Conservation (phyloP, 2,888 invertebrate species). For the Watsonalla binaria region DNA sequence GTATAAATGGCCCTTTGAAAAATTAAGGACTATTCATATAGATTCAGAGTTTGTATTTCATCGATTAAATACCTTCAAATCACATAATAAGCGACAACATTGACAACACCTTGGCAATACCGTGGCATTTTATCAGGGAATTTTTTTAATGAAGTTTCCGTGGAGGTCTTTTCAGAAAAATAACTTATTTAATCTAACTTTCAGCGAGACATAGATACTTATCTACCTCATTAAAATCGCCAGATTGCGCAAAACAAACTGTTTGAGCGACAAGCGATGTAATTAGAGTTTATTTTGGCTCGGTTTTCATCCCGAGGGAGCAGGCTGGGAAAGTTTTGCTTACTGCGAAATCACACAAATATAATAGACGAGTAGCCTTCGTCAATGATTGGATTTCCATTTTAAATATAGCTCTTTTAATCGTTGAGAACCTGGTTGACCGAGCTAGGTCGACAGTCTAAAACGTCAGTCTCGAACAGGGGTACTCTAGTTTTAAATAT, state of each 20-base stretch:
- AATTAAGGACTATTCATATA: background rate
- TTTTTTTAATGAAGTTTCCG: conserved; percentile 15
- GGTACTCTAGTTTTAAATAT: too few species aligned
- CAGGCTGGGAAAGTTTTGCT: too few species aligned
- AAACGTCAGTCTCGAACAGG: too few species aligned
- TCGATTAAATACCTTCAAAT: background rate
- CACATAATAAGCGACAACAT: background rate
- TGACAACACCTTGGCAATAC: background rate
- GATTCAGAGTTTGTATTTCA: background rate
- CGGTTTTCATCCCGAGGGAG: background rate
- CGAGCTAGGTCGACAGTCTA: too few species aligned
- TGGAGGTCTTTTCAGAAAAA: conserved; percentile 23
- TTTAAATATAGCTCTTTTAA: too few species aligned
- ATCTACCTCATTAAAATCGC: conserved; percentile 38
- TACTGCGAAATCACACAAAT: too few species aligned
- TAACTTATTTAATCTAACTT: conserved; percentile 51
- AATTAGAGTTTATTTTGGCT: background rate
- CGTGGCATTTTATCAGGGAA: conserved; percentile 9
- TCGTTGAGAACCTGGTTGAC: too few species aligned
- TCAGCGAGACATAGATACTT: conserved; percentile 22
- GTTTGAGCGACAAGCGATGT: background rate
- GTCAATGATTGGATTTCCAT: too few species aligned
- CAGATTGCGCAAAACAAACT: conserved; percentile 13
- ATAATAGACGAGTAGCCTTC: too few species aligned
- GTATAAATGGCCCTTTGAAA: too few species aligned